Percentiles rank a stretch among this genome's conserved stretches.
These are phyloP conservation scores for Andrena minutula DNA, from an alignment of 2,888 invertebrate genomes.

Conservation along the genomic window DNA sequence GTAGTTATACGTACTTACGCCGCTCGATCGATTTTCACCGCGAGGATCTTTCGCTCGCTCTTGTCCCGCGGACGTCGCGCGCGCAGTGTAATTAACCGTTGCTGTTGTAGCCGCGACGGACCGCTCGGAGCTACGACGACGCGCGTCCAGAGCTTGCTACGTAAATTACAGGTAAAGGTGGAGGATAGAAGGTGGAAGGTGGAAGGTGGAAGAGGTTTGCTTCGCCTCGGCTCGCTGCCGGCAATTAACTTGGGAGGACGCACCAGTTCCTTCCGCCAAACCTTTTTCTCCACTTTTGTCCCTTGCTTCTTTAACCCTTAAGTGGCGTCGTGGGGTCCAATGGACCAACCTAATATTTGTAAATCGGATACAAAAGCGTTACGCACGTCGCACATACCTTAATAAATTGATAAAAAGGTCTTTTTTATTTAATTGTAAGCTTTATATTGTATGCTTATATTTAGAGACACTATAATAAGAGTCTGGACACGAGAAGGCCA, in stretches of 20 bases:
- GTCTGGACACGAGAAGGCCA: too few species aligned
- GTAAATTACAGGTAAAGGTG: conserved; percentile 79
- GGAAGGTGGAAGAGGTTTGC: conserved; percentile 53
- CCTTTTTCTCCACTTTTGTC: conserved; percentile 22
- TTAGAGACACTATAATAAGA: too few species aligned
- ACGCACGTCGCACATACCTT: too few species aligned
- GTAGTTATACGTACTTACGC: too few species aligned
- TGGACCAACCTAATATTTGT: too few species aligned
- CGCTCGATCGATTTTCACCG: conserved; percentile 45
- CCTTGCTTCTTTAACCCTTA: conserved; percentile 5
- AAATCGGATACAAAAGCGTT: too few species aligned
- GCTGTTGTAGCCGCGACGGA: conserved; percentile 73
- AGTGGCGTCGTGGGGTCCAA: too few species aligned
- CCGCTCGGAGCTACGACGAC: conserved; percentile 64
- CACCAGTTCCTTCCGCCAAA: conserved; percentile 75
- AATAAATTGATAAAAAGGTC: too few species aligned
- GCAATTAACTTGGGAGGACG: conserved; percentile 79
- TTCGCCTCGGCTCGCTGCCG: conserved; percentile 69
- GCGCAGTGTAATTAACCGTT: conserved; percentile 74
- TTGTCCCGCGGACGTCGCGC: conserved; percentile 35
- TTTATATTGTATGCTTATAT: too few species aligned
- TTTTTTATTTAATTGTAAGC: too few species aligned
- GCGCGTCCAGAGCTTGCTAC: conserved; percentile 60
- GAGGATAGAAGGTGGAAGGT: not conserved
- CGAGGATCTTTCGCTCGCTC: conserved; percentile 27